Conservation (phyloP, 2,888 invertebrate genomes). For the Hirtodrosophila confusa region DNA sequence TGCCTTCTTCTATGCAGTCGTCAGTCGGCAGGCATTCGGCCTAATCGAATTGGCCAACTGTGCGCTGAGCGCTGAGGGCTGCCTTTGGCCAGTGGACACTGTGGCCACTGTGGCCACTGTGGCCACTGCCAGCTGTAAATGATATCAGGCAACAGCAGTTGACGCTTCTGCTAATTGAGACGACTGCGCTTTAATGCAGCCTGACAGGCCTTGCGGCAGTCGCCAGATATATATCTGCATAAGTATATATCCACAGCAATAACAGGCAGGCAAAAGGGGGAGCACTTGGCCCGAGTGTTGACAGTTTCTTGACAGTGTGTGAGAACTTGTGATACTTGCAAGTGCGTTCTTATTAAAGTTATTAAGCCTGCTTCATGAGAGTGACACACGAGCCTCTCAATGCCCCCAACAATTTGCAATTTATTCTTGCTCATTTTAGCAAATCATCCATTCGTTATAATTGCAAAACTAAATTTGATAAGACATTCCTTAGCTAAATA, state of each 20-base stretch:
- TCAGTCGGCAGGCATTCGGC: slow-evolving; percentile 7
- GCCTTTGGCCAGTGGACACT: slow-evolving; percentile 8
- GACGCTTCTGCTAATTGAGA: slow-evolving; percentile 56
- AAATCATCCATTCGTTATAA: no score
- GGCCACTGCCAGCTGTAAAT: slow-evolving; percentile 28
- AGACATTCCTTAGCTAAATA: no score
- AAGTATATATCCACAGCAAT: slow-evolving; percentile 4
- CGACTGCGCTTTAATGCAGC: slow-evolving; percentile 47
- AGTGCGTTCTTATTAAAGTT: no score
- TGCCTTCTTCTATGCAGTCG: slow-evolving; percentile 27
- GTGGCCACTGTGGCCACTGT: no score
- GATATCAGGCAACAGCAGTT: slow-evolving; percentile 28
- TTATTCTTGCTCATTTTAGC: no score
- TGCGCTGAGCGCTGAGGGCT: slow-evolving; percentile 12
- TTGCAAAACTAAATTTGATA: no score
- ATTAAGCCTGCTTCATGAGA: no score
- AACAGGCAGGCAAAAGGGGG: background rate
- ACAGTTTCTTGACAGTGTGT: slow-evolving; percentile 20
- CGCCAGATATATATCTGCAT: slow-evolving; percentile 9
- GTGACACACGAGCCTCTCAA: no score
- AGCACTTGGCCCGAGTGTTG: slow-evolving; percentile 15
- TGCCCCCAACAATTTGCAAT: no score
- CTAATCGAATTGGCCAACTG: slow-evolving; percentile 4
- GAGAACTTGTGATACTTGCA: slow-evolving; percentile 8
- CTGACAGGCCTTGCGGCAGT: slow-evolving; percentile 54